Evolutionary conservation across 2,797 vertebrate genomes (phyloP).

Genomic region (Takifugu ocellatus): DNA sequence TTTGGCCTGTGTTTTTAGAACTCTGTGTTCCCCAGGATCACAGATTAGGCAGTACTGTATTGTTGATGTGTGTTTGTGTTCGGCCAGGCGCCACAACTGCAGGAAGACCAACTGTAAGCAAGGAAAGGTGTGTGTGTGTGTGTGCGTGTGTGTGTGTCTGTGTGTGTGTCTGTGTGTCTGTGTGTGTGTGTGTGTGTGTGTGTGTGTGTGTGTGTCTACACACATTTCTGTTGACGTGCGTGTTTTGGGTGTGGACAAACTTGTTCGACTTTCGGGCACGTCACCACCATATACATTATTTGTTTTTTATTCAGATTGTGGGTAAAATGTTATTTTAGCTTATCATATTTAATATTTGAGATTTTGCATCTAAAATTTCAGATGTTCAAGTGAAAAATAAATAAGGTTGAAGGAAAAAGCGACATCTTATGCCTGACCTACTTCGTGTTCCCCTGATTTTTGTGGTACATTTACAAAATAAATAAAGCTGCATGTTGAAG

Average conservation of each 20-base stretch:
- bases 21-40: constrained; percentile 74
- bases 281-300: neutral
- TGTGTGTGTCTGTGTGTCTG: constrained; percentile 15
- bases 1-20: constrained; percentile 65
- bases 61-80: constrained; percentile 78
- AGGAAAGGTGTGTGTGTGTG: constrained; percentile 59
- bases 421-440: too few relatives aligned
- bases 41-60: constrained; percentile 75
- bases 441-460: too few relatives aligned
- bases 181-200: constrained; percentile 20
- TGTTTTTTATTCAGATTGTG: too few relatives aligned
- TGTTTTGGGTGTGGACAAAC: neutral
- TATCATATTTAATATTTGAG: too few relatives aligned
- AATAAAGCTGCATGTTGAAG: too few relatives aligned
- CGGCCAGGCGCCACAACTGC: constrained; percentile 65
- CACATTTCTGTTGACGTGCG: neutral
- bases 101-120: constrained; percentile 74
- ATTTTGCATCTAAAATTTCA: too few relatives aligned
- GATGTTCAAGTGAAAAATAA: too few relatives aligned
- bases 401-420: too few relatives aligned
- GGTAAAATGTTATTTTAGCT: too few relatives aligned
- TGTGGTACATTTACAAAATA: too few relatives aligned
- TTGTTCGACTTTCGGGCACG: neutral
- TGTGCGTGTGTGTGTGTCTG: constrained; percentile 21
- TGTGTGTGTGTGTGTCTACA: constrained; percentile 3